Base-by-base conservation (phyloP, 1,140 invertebrate species). In the Neodiprion virginianus region DNA sequence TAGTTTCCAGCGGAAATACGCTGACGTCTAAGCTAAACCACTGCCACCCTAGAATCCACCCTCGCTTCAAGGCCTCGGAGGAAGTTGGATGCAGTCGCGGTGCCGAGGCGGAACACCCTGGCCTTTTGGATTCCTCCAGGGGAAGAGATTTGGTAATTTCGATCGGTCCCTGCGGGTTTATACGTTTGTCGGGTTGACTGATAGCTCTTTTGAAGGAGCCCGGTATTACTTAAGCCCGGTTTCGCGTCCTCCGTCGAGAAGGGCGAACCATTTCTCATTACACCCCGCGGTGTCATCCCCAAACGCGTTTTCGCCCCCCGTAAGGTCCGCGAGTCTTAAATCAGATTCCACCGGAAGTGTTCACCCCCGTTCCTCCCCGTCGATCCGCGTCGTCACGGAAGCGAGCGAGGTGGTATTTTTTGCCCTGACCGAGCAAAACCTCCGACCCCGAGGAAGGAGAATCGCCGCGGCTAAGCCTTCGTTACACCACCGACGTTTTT, bases 201-300 rank as follows among this genome's bases (percentile, higher is more conserved):
- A 82, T 83, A 79, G 78, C 80, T 82, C 78, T 80, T 83, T 80
- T 78, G 75, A 81, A 75, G 74, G 75, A 75, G 75, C 10, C 50
- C 77, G 79, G 81, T 81, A 82, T 83, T 80, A 79, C 79, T 81
- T 80, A 80, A 82, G 77, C 76, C 77, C 78, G 79, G 76, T 78
- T 21, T 21, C 17, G 17, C 17, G 17, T 21, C 17, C 17, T 74
- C 78, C 50, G 50, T n/a, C 50, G 74, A 79, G 76, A 76, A 71
- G 76, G 74, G 78, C 75, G 50, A 78, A 76, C 76, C 79, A 81
- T 81, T 82, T 83, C 80, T 82, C 80, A 82, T 83, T 81, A 81
- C 71, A 76, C 67, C 75, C 78, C 75, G 76, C 77, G 77, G 71
- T 77, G 77, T 72, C 50, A 53, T 53, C 50, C 50, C 50, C 50